Conservation (phyloP, 1,140 invertebrate genomes). For the Ostrea edulis region DNA sequence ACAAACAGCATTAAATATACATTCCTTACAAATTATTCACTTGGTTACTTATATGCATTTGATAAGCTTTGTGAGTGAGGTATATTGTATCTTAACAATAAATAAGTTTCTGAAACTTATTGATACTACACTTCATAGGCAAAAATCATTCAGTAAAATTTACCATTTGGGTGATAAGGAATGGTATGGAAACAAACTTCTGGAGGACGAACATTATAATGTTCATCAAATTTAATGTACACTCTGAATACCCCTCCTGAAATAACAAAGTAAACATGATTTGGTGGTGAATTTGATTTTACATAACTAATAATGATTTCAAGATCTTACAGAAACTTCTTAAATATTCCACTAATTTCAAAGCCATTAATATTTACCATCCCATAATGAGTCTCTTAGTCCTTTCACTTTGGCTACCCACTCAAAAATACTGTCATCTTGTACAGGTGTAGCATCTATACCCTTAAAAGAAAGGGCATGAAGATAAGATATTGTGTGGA, state of each 20-base stretch:
- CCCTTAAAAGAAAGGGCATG: constrained; percentile 64
- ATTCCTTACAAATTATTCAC: too few species aligned
- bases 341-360: too few species aligned
- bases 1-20: too few species aligned
- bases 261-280: constrained; percentile 25
- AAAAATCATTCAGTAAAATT: constrained; percentile 44
- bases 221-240: constrained; percentile 77
- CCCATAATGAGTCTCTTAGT: constrained; percentile 71
- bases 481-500: too few species aligned
- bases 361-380: constrained; percentile 65
- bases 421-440: constrained; percentile 75
- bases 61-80: too few species aligned
- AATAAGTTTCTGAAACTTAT: too few species aligned
- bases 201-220: constrained; percentile 74
- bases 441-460: constrained; percentile 70
- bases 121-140: too few species aligned
- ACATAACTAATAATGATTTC: too few species aligned
- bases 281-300: too few species aligned
- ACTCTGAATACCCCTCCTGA: constrained; percentile 76
- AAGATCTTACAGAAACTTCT: too few species aligned
- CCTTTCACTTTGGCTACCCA: constrained; percentile 76
- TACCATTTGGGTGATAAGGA: constrained; percentile 78
- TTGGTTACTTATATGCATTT: too few species aligned
- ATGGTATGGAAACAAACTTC: constrained; percentile 77
- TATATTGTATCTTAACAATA: too few species aligned